A percentile compares a stretch with the other conserved stretches of the same genome.
phyloP scores from a whole-genome alignment of 2,888 invertebrate genomes.

The Drosophila prolongata region DNA sequence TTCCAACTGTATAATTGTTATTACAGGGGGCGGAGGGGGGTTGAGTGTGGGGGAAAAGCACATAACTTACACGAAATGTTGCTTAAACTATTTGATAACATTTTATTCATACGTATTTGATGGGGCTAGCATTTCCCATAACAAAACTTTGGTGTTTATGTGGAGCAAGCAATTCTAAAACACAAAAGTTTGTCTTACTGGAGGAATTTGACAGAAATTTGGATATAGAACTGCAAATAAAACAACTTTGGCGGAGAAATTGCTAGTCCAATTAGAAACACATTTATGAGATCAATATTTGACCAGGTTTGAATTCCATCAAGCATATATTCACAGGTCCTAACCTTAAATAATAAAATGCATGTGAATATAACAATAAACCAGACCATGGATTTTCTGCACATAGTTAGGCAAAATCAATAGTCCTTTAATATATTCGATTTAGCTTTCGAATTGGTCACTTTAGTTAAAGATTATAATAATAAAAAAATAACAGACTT shows the following conservation, averaged over 20 bases:
- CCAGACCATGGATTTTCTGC: no score
- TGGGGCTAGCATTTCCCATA: constrained; percentile 19
- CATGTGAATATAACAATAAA: no score
- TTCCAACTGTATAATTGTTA: constrained; percentile 62
- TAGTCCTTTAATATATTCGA: no score
- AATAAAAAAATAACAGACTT: no score
- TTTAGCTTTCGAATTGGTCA: no score
- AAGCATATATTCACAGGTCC: neutral
- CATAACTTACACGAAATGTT: constrained; percentile 44
- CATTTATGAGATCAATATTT: constrained; percentile 8
- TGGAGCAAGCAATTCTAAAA: constrained; percentile 19
- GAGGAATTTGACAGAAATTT: constrained; percentile 20
- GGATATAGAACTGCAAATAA: constrained; percentile 9
- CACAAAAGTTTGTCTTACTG: constrained; percentile 21
- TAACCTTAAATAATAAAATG: no score
- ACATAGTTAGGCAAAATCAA: no score
- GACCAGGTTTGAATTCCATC: neutral
- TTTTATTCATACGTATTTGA: constrained; percentile 32
- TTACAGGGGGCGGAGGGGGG: constrained; percentile 24
- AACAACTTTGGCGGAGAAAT: constrained; percentile 1
- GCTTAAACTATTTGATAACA: constrained; percentile 45
- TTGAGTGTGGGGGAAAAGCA: neutral
- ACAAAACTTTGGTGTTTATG: constrained; percentile 37
- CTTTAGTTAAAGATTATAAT: no score
- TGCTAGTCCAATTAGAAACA: constrained; percentile 16